Conservation (phyloP, 2,888 invertebrate genomes). For the Mythimna pallens region DNA sequence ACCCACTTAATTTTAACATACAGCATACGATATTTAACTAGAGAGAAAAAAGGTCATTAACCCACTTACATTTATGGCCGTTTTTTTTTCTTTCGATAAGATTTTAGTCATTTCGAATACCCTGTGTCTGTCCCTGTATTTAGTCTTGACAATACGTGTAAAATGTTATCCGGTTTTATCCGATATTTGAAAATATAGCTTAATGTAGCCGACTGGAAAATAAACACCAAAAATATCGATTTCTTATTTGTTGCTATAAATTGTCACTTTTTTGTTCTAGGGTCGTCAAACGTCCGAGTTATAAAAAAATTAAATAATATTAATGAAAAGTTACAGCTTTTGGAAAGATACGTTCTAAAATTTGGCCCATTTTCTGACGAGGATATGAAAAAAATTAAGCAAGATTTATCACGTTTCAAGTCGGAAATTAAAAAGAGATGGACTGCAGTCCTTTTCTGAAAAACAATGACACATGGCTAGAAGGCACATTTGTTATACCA, state of each 20-base stretch:
- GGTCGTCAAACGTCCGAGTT: slow-evolving; percentile 5
- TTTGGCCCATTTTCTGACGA: slow-evolving; percentile 8
- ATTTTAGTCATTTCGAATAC: no score
- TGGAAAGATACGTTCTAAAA: slow-evolving; percentile 1
- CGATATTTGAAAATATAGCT: slow-evolving; percentile 12
- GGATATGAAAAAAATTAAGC: slow-evolving; percentile 6
- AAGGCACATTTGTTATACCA: slow-evolving; percentile 14
- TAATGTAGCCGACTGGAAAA: neutral
- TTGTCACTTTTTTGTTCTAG: neutral
- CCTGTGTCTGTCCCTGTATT: no score
- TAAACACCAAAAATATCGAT: slow-evolving; percentile 3
- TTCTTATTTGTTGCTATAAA: slow-evolving; percentile 4
- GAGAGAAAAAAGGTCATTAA: no score
- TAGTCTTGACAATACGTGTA: slow-evolving; percentile 2
- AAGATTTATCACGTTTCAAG: slow-evolving; percentile 6
- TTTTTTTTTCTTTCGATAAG: no score
- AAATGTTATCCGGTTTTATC: slow-evolving; percentile 5
- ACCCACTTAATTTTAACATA: no score
- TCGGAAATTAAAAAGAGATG: slow-evolving; percentile 9
- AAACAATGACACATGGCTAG: slow-evolving; percentile 17
- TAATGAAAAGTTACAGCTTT: slow-evolving; percentile 1
- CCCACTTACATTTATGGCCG: no score
- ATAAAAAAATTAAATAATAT: slow-evolving; percentile 7
- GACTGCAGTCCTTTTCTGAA: neutral
- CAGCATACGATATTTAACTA: no score